These are phyloP conservation scores for Diabrotica undecimpunctata DNA, from an alignment of 1,140 invertebrate genomes.

Conservation along the genomic window DNA sequence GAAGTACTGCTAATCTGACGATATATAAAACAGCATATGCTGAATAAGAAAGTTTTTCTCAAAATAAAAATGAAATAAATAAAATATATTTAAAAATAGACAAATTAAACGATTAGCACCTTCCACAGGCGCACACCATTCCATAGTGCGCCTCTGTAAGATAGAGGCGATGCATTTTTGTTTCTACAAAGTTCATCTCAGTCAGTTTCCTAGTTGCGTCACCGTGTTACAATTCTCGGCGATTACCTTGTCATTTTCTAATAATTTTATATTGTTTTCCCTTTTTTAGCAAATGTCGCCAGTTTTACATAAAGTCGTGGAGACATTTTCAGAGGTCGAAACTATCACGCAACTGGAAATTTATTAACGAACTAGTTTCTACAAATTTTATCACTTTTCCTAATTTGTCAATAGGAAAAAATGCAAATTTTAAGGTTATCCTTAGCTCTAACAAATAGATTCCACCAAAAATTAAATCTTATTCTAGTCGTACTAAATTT, in stretches of 20 bases:
- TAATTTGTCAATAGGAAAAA: constrained; percentile 9
- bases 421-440: neutral
- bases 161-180: neutral
- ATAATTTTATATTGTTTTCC: constrained; percentile 12
- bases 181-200: constrained; percentile 5
- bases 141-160: neutral
- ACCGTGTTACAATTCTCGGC: constrained; percentile 14
- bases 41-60: no score
- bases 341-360: constrained; percentile 9
- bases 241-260: constrained; percentile 18
- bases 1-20: no score
- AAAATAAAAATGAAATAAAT: no score
- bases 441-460: no score
- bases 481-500: no score
- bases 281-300: constrained; percentile 5
- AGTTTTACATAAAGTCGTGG: constrained; percentile 11
- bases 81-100: no score
- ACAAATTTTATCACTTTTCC: neutral
- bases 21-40: no score
- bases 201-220: constrained; percentile 19
- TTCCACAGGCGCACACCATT: neutral
- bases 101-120: neutral
- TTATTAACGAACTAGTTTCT: neutral
- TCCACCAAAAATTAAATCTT: no score
- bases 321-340: constrained; percentile 16